A percentile compares a stretch with the other conserved stretches of the same genome.
Evolutionary conservation across 2,888 invertebrate species (phyloP).

Genomic region (Himalopsyche tibetana): DNA sequence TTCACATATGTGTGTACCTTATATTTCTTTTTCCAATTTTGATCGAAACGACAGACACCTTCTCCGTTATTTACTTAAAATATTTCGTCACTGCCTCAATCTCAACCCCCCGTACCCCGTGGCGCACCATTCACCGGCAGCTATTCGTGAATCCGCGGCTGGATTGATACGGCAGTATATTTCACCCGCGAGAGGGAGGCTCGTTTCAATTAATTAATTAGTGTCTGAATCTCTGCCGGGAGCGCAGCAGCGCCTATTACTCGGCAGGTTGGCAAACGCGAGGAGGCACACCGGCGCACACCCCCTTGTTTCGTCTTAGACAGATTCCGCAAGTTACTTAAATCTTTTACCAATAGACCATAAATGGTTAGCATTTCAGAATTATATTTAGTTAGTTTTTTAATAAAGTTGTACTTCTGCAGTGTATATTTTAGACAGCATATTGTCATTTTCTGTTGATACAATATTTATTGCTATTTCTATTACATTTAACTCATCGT

Average conservation of each 20-base stretch:
- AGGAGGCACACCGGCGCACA: neutral
- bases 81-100: neutral
- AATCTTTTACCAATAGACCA: neutral
- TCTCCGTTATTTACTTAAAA: neutral
- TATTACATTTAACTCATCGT: no score
- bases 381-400: neutral
- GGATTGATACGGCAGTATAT: constrained; percentile 16
- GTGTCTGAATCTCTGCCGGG: neutral
- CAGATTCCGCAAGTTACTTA: neutral
- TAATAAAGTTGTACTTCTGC: no score
- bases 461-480: no score
- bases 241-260: neutral
- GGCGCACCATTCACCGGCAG: constrained; percentile 11
- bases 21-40: no score
- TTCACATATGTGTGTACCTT: no score
- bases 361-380: neutral
- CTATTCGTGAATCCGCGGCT: constrained; percentile 32
- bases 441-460: no score
- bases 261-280: constrained; percentile 24
- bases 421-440: no score
- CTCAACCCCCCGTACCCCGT: neutral
- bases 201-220: constrained; percentile 55
- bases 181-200: constrained; percentile 34
- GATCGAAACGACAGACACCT: neutral
- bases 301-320: neutral